Conservation (phyloP, 1,140 invertebrate species). For the Sminthurinus signatus region DNA sequence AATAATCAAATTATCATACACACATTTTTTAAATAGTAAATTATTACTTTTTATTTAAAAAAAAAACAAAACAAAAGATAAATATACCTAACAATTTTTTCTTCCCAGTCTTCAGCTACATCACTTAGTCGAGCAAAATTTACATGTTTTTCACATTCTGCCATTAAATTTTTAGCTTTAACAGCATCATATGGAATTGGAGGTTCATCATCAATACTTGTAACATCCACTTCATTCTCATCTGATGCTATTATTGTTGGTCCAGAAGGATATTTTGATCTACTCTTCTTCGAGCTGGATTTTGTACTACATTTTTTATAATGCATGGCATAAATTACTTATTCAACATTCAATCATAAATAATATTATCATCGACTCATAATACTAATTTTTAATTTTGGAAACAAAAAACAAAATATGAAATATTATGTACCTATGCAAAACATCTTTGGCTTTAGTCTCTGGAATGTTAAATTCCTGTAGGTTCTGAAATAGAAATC, state of each 20-base stretch:
- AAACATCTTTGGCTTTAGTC: no score
- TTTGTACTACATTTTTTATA: not conserved
- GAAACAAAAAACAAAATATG: no score
- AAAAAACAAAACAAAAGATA: no score
- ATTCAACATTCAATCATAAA: no score
- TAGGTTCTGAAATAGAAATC: no score
- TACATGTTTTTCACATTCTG: constrained; percentile 62
- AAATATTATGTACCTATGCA: no score
- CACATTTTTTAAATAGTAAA: not conserved
- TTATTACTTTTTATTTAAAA: no score
- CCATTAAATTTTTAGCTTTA: constrained; percentile 60
- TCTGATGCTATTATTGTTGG: not conserved
- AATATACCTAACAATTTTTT: constrained; percentile 55
- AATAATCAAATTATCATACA: not conserved
- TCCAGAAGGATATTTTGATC: no score
- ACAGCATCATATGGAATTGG: constrained; percentile 55
- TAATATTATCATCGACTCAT: no score
- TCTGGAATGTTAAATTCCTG: no score
- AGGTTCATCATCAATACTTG: constrained; percentile 12
- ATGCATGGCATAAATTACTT: not conserved
- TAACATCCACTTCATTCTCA: constrained; percentile 28
- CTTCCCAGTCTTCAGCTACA: constrained; percentile 63
- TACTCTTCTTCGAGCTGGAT: no score
- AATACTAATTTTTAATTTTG: no score
- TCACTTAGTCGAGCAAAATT: constrained; percentile 55